phyloP scores from a whole-genome alignment of 2,888 invertebrate species.

The Chaitophorus viminalis region DNA sequence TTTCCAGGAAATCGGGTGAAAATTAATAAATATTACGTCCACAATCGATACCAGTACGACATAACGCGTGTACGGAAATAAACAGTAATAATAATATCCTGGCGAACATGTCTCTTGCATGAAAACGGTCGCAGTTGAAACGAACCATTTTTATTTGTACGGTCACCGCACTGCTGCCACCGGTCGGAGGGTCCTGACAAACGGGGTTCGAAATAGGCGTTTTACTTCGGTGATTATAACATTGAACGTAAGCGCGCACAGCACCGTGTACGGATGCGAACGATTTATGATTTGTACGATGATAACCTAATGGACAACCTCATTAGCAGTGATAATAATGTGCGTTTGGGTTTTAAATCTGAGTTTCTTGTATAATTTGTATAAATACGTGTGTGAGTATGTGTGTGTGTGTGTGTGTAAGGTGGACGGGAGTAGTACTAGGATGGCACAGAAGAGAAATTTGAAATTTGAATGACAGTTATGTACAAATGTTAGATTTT shows the following conservation, averaged over 20 bases:
- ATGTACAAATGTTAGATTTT: no score
- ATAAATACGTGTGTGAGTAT: no score
- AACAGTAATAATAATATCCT: neutral
- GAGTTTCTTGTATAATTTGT: neutral
- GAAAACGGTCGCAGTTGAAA: neutral
- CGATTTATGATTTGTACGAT: neutral
- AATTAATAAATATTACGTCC: no score
- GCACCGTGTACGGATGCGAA: neutral
- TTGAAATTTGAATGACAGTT: no score
- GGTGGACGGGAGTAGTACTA: no score
- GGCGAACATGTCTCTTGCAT: neutral
- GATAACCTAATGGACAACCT: slow-evolving; percentile 36
- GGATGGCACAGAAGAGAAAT: no score
- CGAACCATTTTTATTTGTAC: neutral
- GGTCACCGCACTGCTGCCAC: neutral
- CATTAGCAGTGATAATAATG: slow-evolving; percentile 1
- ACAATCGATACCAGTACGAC: no score
- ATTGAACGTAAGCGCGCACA: neutral
- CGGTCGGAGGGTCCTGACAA: neutral
- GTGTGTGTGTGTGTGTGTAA: no score
- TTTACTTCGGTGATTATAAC: neutral
- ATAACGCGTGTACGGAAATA: no score
- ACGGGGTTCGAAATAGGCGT: neutral
- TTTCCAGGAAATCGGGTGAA: no score
- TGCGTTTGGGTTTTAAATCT: neutral